These are phyloP conservation scores for Tinamus major DNA, from an alignment of 2,797 vertebrate species.

Conservation along the genomic window DNA sequence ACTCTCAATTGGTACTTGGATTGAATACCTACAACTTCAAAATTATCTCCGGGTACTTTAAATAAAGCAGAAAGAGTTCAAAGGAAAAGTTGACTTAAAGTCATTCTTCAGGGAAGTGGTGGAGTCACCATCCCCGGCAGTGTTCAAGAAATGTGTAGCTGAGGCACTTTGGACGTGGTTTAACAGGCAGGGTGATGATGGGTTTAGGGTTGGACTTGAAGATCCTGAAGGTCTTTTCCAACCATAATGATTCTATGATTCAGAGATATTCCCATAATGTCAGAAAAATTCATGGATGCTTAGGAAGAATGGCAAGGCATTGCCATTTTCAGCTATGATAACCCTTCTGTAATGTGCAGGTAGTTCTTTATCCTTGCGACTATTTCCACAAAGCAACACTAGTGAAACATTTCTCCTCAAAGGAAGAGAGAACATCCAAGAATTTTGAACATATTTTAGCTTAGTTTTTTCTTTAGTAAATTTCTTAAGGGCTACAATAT, in stretches of 20 bases:
- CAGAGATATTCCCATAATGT: neutral
- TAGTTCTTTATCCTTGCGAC: neutral
- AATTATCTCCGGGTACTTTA: slow-evolving; percentile 43
- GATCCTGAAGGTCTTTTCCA: no score
- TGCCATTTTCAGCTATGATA: neutral
- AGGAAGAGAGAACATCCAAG: neutral
- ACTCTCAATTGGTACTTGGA: slow-evolving; percentile 31
- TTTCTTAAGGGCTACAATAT: neutral
- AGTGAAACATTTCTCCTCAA: neutral
- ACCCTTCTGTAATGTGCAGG: neutral
- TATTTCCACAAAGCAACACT: slow-evolving; percentile 37
- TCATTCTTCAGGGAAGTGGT: neutral
- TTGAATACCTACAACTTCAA: slow-evolving; percentile 38
- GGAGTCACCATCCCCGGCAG: no score
- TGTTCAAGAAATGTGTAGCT: no score
- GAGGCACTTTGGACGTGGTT: no score
- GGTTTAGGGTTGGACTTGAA: no score
- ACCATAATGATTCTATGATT: no score
- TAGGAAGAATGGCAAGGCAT: neutral
- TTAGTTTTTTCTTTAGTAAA: neutral
- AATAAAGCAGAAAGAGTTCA: slow-evolving; percentile 53
- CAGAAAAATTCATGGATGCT: neutral
- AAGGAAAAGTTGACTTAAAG: neutral
- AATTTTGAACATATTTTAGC: neutral
- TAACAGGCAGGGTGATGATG: no score